Percentiles rank a stretch among this genome's conserved stretches.
These are phyloP conservation scores for Cyphomyrus plagiostoma DNA, from an alignment of 2,113 vertebrate genomes.

Conservation along the genomic window DNA sequence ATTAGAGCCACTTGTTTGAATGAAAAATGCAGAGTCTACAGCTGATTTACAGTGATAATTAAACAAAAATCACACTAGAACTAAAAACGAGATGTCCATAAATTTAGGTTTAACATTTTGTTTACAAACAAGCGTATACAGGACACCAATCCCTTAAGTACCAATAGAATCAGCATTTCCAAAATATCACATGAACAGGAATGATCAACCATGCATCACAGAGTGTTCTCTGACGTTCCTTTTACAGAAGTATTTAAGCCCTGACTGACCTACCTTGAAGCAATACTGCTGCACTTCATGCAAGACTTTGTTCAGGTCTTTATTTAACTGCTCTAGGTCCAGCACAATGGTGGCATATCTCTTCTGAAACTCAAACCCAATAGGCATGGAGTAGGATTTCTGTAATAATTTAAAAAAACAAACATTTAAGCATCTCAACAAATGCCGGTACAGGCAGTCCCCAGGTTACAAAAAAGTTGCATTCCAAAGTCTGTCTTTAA, in stretches of 20 bases:
- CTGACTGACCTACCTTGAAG: conserved; percentile 71
- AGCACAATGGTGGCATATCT: conserved; percentile 90
- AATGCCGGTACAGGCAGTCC: neutral
- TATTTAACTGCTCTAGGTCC: conserved; percentile 92
- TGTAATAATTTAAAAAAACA: conserved; percentile 42
- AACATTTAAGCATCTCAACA: neutral
- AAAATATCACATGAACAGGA: neutral
- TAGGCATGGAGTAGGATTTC: conserved; percentile 93
- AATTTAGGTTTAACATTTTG: neutral
- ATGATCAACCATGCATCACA: neutral
- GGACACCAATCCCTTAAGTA: neutral
- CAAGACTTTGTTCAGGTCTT: conserved; percentile 94
- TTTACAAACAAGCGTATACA: neutral
- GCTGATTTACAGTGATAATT: neutral
- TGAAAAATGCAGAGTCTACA: neutral
- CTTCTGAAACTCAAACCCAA: conserved; percentile 87
- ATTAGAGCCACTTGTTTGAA: neutral
- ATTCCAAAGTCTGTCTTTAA: neutral
- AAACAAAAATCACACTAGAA: neutral
- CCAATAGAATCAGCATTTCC: neutral
- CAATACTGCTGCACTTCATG: conserved; percentile 95
- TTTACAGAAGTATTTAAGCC: neutral
- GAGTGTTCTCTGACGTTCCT: neutral
- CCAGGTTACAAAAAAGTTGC: neutral
- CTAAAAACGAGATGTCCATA: neutral